Evolutionary conservation across 2,113 vertebrate species (phyloP).

Genomic region (Calonectris borealis): DNA sequence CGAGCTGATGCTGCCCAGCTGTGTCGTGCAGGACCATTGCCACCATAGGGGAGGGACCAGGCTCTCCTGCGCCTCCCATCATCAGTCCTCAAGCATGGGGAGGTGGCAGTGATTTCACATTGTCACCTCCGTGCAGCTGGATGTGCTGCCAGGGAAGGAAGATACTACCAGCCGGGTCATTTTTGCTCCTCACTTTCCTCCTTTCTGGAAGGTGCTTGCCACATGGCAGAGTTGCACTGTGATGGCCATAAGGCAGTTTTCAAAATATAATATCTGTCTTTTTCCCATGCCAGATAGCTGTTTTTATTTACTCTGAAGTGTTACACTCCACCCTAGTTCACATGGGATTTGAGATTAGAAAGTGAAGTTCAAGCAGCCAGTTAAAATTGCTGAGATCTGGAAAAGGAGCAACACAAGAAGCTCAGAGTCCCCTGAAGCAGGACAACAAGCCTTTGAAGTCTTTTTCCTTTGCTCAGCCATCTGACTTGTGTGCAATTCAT

Average conservation of each 20-base stretch:
- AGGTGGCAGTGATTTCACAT: background rate
- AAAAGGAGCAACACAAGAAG: constrained; percentile 18
- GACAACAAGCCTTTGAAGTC: constrained; percentile 61
- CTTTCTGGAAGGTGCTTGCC: background rate
- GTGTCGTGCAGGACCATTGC: background rate
- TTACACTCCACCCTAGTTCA: background rate
- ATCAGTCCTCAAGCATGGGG: background rate
- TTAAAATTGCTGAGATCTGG: constrained; percentile 40
- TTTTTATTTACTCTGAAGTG: constrained; percentile 15
- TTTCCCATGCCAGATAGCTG: background rate
- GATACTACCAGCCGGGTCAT: fast-evolving
- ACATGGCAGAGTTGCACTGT: background rate
- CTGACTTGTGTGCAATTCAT: background rate
- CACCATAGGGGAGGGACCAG: background rate
- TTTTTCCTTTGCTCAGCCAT: constrained; percentile 40
- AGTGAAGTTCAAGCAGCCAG: constrained; percentile 8
- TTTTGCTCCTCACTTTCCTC: background rate
- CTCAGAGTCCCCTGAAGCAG: constrained; percentile 29
- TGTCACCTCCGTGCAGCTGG: fast-evolving
- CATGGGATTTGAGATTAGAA: constrained; percentile 5
- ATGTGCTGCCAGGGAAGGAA: background rate
- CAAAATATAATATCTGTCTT: background rate
- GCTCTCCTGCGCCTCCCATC: background rate
- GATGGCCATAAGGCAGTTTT: background rate
- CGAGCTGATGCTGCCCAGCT: fast-evolving